Percentiles rank a stretch among this genome's conserved stretches.
Conservation (phyloP, 2,888 invertebrate genomes). For the Smittia aterrima region DNA sequence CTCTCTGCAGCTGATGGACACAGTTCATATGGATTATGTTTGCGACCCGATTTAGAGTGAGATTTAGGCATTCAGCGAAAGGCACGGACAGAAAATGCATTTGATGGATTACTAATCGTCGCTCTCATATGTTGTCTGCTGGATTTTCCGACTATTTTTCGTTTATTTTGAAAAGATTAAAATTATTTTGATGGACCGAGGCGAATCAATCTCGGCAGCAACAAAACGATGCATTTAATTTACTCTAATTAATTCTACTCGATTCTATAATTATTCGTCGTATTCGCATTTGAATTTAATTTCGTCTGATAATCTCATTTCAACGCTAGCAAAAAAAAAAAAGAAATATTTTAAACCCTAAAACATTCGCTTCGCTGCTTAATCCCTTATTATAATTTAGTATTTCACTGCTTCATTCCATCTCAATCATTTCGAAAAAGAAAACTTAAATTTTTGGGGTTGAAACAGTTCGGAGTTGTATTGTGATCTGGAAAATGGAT, state of each 20-base stretch:
- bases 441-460: conserved; percentile 19
- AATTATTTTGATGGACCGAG: conserved; percentile 14
- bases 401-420: neutral
- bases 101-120: conserved; percentile 40
- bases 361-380: conserved; percentile 3
- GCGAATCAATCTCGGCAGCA: neutral
- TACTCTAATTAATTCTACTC: conserved; percentile 33
- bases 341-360: conserved; percentile 7
- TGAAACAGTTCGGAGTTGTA: neutral
- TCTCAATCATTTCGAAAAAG: conserved; percentile 1
- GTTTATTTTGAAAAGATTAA: conserved; percentile 25
- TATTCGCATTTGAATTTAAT: conserved; percentile 6
- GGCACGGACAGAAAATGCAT: conserved; percentile 18
- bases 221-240: conserved; percentile 27
- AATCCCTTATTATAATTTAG: conserved; percentile 30
- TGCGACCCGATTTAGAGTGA: conserved; percentile 2
- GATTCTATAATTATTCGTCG: conserved; percentile 16
- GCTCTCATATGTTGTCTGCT: neutral
- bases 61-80: conserved; percentile 16
- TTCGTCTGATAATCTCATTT: conserved; percentile 18
- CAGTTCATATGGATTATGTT: conserved; percentile 18
- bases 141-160: neutral
- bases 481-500: conserved; percentile 15
- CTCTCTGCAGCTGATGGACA: conserved; percentile 8
- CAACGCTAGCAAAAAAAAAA: neutral